A percentile compares a stretch with the other conserved stretches of the same genome.
phyloP scores from a whole-genome alignment of 2,888 invertebrate genomes.

The Adineta ricciae region DNA sequence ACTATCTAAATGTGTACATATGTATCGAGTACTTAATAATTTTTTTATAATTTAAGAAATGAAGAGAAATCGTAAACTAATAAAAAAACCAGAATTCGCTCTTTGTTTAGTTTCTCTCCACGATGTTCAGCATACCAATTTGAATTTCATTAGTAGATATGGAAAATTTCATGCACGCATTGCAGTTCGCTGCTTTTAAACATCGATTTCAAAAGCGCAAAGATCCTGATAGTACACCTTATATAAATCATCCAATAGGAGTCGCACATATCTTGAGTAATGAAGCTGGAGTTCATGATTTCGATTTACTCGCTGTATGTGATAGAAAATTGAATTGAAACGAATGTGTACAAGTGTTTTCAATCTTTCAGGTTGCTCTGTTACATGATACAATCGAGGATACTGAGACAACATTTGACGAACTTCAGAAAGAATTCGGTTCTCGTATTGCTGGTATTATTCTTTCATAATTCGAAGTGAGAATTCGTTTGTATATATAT shows the following conservation, averaged over 20 bases:
- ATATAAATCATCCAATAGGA: conserved; percentile 22
- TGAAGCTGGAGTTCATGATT: conserved; percentile 23
- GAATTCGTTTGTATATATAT: conserved; percentile 36
- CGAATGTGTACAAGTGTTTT: no score
- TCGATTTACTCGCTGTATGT: conserved; percentile 19
- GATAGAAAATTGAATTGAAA: no score
- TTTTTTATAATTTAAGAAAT: neutral
- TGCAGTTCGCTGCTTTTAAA: conserved; percentile 10
- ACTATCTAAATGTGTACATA: neutral
- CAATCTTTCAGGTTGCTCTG: conserved; percentile 63
- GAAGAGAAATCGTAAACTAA: neutral
- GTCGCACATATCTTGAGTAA: conserved; percentile 22
- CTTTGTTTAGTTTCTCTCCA: no score
- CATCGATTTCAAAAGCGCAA: conserved; percentile 24
- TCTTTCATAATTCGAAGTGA: neutral
- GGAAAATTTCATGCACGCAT: neutral
- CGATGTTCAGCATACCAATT: no score
- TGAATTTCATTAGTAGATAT: no score
- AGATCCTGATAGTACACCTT: neutral
- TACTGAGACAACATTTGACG: conserved; percentile 64
- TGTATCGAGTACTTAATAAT: neutral
- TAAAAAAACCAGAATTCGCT: no score
- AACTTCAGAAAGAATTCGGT: conserved; percentile 61
- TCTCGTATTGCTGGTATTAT: conserved; percentile 51
- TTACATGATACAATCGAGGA: conserved; percentile 76